Evolutionary conservation across 2,888 invertebrate genomes (phyloP).

Genomic region (Blastobasis adustella): DNA sequence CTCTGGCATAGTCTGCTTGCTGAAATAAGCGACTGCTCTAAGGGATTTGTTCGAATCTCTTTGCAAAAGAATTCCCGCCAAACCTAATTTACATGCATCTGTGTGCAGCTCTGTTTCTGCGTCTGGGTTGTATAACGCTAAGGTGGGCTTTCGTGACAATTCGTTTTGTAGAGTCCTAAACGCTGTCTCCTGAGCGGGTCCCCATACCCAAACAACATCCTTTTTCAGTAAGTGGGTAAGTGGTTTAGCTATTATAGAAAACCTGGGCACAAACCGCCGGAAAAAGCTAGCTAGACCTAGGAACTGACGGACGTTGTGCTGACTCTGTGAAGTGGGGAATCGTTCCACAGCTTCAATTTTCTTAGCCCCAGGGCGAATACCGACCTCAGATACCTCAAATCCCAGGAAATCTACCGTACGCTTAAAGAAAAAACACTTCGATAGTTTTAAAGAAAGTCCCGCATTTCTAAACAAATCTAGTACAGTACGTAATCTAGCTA

Average conservation of each 20-base stretch:
- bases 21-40: constrained; percentile 10
- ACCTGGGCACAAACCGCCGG: constrained; percentile 11
- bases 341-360: constrained; percentile 13
- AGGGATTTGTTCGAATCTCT: background rate
- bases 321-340: constrained; percentile 9
- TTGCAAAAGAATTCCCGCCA: constrained; percentile 10
- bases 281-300: constrained; percentile 15
- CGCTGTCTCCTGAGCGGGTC: constrained; percentile 1
- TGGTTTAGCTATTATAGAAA: constrained; percentile 11
- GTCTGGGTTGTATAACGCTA: constrained; percentile 6
- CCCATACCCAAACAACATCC: constrained; percentile 16
- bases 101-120: constrained; percentile 7
- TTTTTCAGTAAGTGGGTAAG: constrained; percentile 11
- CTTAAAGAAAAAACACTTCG: background rate
- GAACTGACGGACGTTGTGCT: constrained; percentile 14
- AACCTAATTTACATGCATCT: constrained; percentile 6
- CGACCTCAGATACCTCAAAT: constrained; percentile 2
- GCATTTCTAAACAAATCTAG: background rate
- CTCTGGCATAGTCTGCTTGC: constrained; percentile 8
- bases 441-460: background rate
- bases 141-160: constrained; percentile 2
- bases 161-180: constrained; percentile 4
- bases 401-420: background rate
- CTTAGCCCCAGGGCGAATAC: constrained; percentile 11
- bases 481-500: background rate